Evolutionary conservation across 2,888 invertebrate species (phyloP), one percentile per base, ranked within the genome.

Genomic region (Xanthia togata): DNA sequence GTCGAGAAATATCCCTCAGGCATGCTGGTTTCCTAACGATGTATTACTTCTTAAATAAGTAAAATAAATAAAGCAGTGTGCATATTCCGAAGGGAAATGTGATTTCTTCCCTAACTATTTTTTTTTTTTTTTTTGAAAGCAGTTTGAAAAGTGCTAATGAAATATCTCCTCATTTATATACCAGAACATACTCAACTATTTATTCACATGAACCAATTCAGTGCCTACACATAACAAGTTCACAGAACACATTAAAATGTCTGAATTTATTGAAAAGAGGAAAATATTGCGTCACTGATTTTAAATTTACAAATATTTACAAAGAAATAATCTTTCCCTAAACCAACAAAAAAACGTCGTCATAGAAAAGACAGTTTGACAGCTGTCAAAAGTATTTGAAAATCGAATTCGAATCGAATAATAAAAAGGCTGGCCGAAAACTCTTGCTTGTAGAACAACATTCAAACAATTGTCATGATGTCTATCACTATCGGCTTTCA

Each of bases 401-500:
- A 65, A 70, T 44, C 17, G 17, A 75, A 64, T 35, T 57, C 59
- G 11, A 35, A 59, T 67, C 20, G 20, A 57, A 62, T 26, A 83
- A n/a, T 35, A 55, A 79, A 41, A 70, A 41, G 11, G 11, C 59
- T 79, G 53, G n/a, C n/a, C n/a, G n/a, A n/a, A n/a, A n/a, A n/a
- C n/a, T n/a, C 69, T 20, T 50, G 41, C 44, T 50, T 57, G 50
- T 69, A 31, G 69, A 76, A 76, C n/a, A 82, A 60, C 63, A 59
- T 74, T 53, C 44, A 67, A 73, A 62, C 44, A 20, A 62, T 67
- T 84, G 55, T 69, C 64, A 84, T 79, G 38, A 50, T 60, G 47
- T 60, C 55, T 57, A 31, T 47, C 50, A 65, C 60, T 67, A 84
- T 80, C 73, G 12, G 59, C 59, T 70, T 70, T 84, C 80, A 78